Conservation (phyloP, 2,888 invertebrate genomes). For the Trisateles emortualis region DNA sequence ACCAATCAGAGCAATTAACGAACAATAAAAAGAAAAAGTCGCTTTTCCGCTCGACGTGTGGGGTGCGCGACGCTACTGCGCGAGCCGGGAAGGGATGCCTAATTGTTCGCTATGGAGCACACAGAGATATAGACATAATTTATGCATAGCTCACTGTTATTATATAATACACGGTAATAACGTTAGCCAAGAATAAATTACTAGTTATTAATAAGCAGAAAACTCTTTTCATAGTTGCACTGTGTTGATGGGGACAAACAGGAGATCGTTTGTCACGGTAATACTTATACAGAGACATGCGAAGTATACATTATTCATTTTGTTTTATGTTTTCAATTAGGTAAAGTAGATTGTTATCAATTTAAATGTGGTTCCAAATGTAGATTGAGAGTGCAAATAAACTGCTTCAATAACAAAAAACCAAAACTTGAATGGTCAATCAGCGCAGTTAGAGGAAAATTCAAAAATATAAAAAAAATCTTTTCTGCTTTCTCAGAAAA, state of each 20-base stretch:
- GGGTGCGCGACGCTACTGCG: conserved; percentile 45
- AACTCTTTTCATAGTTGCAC: conserved; percentile 1
- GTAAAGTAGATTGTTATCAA: background rate
- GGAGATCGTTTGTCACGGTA: conserved; percentile 2
- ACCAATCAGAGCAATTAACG: conserved; percentile 81
- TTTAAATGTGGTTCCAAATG: background rate
- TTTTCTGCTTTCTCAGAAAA: too few species aligned
- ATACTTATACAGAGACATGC: background rate
- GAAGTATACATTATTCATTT: conserved; percentile 2
- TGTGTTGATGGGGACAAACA: background rate
- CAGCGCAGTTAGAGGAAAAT: too few species aligned
- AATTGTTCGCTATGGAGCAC: conserved; percentile 61
- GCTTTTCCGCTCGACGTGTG: conserved; percentile 50
- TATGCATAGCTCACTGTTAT: conserved; percentile 48
- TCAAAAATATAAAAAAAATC: too few species aligned
- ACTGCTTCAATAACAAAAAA: too few species aligned
- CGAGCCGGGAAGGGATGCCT: conserved; percentile 52
- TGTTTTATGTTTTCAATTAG: background rate
- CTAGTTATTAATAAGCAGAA: background rate
- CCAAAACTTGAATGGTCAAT: too few species aligned
- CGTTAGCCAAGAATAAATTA: conserved; percentile 8
- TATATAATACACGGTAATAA: conserved; percentile 35
- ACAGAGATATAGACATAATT: conserved; percentile 51
- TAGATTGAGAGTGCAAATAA: background rate
- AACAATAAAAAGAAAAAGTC: conserved; percentile 70